phyloP scores from a whole-genome alignment of 1,140 invertebrate genomes.

The Stratiolaelaps scimitus region DNA sequence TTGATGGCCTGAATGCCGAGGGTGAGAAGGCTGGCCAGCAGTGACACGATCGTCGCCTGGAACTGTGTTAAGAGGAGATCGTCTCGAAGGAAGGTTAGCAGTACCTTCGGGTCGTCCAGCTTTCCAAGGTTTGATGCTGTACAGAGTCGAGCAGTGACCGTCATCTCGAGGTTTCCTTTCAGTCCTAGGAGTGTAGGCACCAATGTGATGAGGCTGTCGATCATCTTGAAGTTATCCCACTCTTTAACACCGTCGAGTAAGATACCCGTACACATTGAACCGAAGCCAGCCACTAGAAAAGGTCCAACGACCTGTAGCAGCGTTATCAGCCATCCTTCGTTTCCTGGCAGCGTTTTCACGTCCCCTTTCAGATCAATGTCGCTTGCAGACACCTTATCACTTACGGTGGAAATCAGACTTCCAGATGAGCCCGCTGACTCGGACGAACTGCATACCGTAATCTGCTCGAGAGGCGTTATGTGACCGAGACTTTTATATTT shows the following conservation, averaged over 20 bases:
- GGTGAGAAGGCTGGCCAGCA: conserved; percentile 70
- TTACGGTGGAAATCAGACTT: not conserved
- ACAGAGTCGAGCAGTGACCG: conserved; percentile 47
- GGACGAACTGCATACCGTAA: not conserved
- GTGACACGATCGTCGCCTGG: conserved; percentile 81
- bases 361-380: not conserved
- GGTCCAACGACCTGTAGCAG: conserved; percentile 5
- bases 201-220: conserved; percentile 47
- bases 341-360: not conserved
- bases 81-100: conserved; percentile 8
- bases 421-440: not conserved
- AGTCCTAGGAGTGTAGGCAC: conserved; percentile 48
- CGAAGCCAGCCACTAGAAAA: conserved; percentile 3
- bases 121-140: conserved; percentile 35
- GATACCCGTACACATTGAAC: conserved; percentile 6
- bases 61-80: conserved; percentile 46
- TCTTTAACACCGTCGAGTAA: conserved; percentile 3
- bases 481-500: conserved; percentile 16
- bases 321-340: conserved; percentile 13
- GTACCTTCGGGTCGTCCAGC: not conserved
- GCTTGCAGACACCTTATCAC: conserved; percentile 2
- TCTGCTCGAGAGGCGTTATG: conserved; percentile 2
- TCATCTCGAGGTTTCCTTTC: conserved; percentile 51
- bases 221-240: conserved; percentile 39
- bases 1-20: conserved; percentile 63